Conservation (phyloP, 2,888 invertebrate species). For the Poecilus cupreus region DNA sequence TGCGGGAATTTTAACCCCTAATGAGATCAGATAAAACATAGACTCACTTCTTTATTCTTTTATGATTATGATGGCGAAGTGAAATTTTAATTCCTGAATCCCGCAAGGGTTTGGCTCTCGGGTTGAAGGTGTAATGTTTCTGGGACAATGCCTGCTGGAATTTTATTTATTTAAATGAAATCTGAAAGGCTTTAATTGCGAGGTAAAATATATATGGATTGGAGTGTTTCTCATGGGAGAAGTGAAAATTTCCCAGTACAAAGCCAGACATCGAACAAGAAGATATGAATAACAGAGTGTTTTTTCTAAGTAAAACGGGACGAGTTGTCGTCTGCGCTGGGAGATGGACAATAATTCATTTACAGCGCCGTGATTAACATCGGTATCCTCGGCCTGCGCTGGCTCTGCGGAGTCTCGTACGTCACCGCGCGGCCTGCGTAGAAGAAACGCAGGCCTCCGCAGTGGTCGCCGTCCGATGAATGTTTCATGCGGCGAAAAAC, state of each 20-base stretch:
- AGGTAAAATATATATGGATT: not conserved
- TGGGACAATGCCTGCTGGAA: not conserved
- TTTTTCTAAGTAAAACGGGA: constrained; percentile 16
- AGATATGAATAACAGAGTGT: constrained; percentile 30
- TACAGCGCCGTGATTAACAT: constrained; percentile 35
- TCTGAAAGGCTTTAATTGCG: not conserved
- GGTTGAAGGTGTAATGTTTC: constrained; percentile 8
- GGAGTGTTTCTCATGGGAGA: constrained; percentile 13
- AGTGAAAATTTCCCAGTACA: constrained; percentile 3
- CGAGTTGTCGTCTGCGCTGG: not conserved
- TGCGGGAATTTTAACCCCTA: constrained; percentile 55
- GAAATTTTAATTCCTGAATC: constrained; percentile 8
- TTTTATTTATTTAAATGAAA: too few species aligned
- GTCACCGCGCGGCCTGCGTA: not conserved
- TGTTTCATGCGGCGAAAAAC: constrained; percentile 71
- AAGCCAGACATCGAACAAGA: not conserved
- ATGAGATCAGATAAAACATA: constrained; percentile 62
- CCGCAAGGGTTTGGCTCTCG: not conserved
- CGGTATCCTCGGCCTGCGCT: constrained; percentile 9
- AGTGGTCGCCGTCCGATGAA: constrained; percentile 67
- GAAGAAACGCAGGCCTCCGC: constrained; percentile 13
- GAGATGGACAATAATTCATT: constrained; percentile 32
- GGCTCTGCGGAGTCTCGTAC: constrained; percentile 16
- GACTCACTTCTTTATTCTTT: constrained; percentile 61
- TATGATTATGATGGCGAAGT: constrained; percentile 60